A percentile compares a stretch with the other conserved stretches of the same genome.
Evolutionary conservation across 2,888 invertebrate genomes (phyloP).

Genomic region (Drosophila pegasa): DNA sequence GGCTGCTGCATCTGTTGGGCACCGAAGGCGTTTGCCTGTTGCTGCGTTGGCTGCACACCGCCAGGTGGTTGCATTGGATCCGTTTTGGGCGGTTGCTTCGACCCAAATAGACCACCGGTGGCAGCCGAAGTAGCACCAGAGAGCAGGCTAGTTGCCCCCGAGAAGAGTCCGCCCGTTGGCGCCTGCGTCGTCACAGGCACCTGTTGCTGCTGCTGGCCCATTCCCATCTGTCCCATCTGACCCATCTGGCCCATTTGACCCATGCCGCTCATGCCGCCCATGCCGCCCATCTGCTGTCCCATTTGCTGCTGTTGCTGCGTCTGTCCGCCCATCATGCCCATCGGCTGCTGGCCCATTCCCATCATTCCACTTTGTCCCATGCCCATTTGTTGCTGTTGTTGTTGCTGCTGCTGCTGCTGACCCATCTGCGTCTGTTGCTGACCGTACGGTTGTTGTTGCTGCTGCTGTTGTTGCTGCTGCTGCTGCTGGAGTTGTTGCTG

Average conservation of each 20-base stretch:
- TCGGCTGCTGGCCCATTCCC: slow-evolving; percentile 61
- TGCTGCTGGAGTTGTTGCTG: slow-evolving; percentile 83
- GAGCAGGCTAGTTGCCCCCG: slow-evolving; percentile 85
- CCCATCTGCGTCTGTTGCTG: slow-evolving; percentile 80
- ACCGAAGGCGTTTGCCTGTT: slow-evolving; percentile 82
- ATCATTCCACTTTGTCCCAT: slow-evolving; percentile 66
- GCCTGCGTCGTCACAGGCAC: slow-evolving; percentile 83
- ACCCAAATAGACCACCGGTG: slow-evolving; percentile 85
- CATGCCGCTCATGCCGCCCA: slow-evolving; percentile 73
- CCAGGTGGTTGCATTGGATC: slow-evolving; percentile 86
- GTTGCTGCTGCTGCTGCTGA: slow-evolving; percentile 76
- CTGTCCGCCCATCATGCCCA: slow-evolving; percentile 80
- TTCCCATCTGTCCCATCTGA: slow-evolving; percentile 41
- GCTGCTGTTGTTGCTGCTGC: slow-evolving; percentile 82
- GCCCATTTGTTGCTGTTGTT: slow-evolving; percentile 78
- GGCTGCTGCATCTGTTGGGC: slow-evolving; percentile 77
- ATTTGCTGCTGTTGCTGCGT: slow-evolving; percentile 74
- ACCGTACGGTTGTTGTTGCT: slow-evolving; percentile 80
- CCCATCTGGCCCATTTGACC: slow-evolving; percentile 48
- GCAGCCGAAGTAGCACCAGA: slow-evolving; percentile 85
- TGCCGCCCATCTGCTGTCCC: slow-evolving; percentile 65
- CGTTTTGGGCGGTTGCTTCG: slow-evolving; percentile 85
- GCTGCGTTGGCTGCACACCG: slow-evolving; percentile 84
- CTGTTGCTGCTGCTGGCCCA: slow-evolving; percentile 79
- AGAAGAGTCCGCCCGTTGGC: slow-evolving; percentile 84